These are phyloP conservation scores for Corythornis cristatus DNA, from an alignment of 2,113 vertebrate species.

Conservation along the genomic window DNA sequence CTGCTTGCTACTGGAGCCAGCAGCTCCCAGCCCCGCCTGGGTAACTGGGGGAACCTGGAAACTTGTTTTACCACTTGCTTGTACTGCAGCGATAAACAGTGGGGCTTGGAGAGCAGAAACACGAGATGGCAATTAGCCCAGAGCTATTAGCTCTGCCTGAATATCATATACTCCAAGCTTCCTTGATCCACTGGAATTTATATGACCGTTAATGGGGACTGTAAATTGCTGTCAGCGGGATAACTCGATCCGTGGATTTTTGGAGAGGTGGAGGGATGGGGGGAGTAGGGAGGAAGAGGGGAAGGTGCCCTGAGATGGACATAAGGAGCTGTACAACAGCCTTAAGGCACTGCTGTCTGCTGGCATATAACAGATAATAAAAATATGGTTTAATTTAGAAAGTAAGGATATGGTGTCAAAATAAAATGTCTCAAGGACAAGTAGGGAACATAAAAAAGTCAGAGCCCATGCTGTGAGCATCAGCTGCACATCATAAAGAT, in stretches of 20 bases:
- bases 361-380: conserved; percentile 65
- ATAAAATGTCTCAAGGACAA: conserved; percentile 55
- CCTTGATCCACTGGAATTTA: conserved; percentile 72
- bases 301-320: conserved; percentile 19
- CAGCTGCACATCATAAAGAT: conserved; percentile 78
- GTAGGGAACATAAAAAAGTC: conserved; percentile 59
- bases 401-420: conserved; percentile 18
- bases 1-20: conserved; percentile 54
- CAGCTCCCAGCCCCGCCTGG: neutral
- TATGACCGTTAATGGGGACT: conserved; percentile 58
- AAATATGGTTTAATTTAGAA: conserved; percentile 47
- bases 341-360: conserved; percentile 36
- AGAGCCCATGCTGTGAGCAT: conserved; percentile 39
- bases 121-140: conserved; percentile 63
- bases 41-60: neutral
- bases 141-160: conserved; percentile 68
- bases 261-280: neutral
- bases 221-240: conserved; percentile 64
- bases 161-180: conserved; percentile 44
- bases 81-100: conserved; percentile 32
- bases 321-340: neutral
- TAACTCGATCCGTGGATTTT: conserved; percentile 1
- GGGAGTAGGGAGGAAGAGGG: neutral
- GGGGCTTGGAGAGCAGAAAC: conserved; percentile 22
- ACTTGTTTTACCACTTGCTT: conserved; percentile 42